Base-by-base conservation (phyloP, 2,113 vertebrate genomes). In the Heterotilapia buettikoferi region DNA sequence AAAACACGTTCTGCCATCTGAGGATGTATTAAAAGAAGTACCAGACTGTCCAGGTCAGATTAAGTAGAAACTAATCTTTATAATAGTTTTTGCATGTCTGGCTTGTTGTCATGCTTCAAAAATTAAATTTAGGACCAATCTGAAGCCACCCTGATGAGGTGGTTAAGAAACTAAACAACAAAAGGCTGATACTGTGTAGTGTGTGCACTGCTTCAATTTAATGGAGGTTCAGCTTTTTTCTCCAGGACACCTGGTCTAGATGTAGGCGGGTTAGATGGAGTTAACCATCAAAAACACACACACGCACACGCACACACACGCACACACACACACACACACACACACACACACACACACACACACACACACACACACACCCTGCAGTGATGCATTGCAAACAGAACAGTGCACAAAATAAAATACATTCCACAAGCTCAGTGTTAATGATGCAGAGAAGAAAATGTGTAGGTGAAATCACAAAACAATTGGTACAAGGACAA, bases 231-330 rank as follows among this genome's bases (percentile, higher is more conserved):
- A 43, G 56, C 81, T 90, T 43, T 79, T 71, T 40, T 84, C 85
- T 85, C 16, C 79, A 80, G 81, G 86, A 38, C 19, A n/a, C 9
- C 38, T 16, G 73, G 56, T 63, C 66, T 66, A 2, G 12, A 87
- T 9, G 89, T 90, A 38, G 88, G 87, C 14, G 57, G 82, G 45
- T 63, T 53, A 57, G 85, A 88, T 81, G 87, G 40, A 81, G 82
- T 73, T 31, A 80, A 87, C 71, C 11, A 50, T 33, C 84, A 80
- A 52, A 84, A 33, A 83, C 61, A 59, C 9, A 10, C 52, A 40
- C 8, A 38, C 45, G 4, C 47, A 4, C 14, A 8, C 33, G 2
- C 33, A 8, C 33, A 24, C 24, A 24, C 24, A 24, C 24, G 3
- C 24, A 24, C 24, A 33, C 31, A 7, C 31, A 33, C 31, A 33